Percentiles rank a stretch among this genome's conserved stretches.
These are phyloP conservation scores for Acanthurus lineatus DNA, from an alignment of 2,797 vertebrate genomes.

Conservation along the genomic window DNA sequence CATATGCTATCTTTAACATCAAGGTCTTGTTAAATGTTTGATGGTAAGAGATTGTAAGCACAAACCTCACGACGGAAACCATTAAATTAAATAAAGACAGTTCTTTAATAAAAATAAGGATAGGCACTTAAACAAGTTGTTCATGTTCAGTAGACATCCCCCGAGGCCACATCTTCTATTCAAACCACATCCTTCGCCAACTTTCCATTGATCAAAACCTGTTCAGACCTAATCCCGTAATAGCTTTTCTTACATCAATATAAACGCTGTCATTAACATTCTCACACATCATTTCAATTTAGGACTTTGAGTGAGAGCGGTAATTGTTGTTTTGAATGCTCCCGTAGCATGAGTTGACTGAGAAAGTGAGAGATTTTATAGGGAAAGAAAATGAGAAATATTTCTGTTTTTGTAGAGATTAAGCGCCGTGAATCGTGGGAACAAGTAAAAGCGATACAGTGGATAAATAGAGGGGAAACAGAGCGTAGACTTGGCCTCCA, in stretches of 20 bases:
- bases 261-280: conserved; percentile 20
- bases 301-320: neutral
- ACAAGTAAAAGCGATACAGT: conserved; percentile 14
- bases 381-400: neutral
- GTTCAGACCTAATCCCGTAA: conserved; percentile 23
- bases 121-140: conserved; percentile 45
- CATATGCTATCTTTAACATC: too few relatives aligned
- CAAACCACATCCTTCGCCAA: conserved; percentile 17
- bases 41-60: too few relatives aligned
- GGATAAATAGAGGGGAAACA: conserved; percentile 25
- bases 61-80: too few relatives aligned
- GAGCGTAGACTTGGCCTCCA: conserved; percentile 38
- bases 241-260: conserved; percentile 24
- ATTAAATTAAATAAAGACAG: too few relatives aligned
- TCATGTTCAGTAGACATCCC: conserved; percentile 31
- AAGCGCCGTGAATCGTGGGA: neutral
- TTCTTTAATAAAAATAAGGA: neutral
- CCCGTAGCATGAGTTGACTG: neutral
- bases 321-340: neutral
- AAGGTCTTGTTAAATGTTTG: too few relatives aligned
- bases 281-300: too few relatives aligned
- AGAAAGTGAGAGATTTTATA: conserved; percentile 20
- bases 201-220: conserved; percentile 48
- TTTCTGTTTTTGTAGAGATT: neutral
- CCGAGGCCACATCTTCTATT: conserved; percentile 25